Evolutionary conservation across 2,888 invertebrate genomes (phyloP).

Genomic region (Drosophila dives): DNA sequence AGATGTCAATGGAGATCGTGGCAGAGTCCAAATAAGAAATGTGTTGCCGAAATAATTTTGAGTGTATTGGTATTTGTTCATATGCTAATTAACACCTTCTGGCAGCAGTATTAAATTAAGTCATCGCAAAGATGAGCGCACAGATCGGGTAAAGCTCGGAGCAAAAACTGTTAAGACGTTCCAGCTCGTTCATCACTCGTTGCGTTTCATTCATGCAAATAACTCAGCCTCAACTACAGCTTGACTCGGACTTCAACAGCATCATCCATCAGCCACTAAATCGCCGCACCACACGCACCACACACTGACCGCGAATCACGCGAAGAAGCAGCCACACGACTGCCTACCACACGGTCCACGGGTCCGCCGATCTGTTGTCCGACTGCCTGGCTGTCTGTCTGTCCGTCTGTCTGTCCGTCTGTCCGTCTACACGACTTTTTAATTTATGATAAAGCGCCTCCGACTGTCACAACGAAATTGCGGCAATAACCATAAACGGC

Average conservation of each 20-base stretch:
- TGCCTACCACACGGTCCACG: conserved; percentile 8
- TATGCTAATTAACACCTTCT: conserved; percentile 79
- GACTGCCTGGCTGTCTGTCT: not conserved
- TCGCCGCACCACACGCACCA: conserved; percentile 44
- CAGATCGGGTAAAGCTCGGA: conserved; percentile 39
- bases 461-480: conserved; percentile 81
- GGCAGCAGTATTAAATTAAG: conserved; percentile 69
- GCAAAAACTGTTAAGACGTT: conserved; percentile 8
- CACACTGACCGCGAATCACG: conserved; percentile 26
- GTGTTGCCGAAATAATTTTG: conserved; percentile 29
- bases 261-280: conserved; percentile 66
- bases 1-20: conserved; percentile 5
- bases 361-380: conserved; percentile 1
- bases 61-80: conserved; percentile 52
- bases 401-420: not conserved
- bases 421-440: conserved; percentile 73
- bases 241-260: conserved; percentile 35
- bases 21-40: conserved; percentile 9
- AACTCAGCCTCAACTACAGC: conserved; percentile 50
- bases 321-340: conserved; percentile 37
- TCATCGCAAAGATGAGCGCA: conserved; percentile 53
- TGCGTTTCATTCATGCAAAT: conserved; percentile 76
- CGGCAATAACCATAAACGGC: conserved; percentile 81
- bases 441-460: conserved; percentile 81
- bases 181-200: conserved; percentile 61